A percentile compares a stretch with the other conserved stretches of the same genome.
These are phyloP conservation scores for Illadopsis cleaveri DNA, from an alignment of 2,113 vertebrate species.

Conservation along the genomic window DNA sequence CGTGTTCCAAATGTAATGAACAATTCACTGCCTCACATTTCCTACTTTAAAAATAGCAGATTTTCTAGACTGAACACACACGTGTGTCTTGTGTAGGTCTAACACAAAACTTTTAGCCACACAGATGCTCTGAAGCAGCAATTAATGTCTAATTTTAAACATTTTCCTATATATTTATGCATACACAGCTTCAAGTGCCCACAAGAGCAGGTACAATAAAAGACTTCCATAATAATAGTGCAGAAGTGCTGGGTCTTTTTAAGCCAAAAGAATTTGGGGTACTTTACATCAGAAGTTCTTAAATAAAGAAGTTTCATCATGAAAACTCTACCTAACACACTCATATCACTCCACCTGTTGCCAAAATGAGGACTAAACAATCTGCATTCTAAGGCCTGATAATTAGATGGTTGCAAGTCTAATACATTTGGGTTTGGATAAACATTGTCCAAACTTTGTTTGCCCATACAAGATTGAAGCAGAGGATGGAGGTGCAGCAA, in stretches of 20 bases:
- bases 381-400: neutral
- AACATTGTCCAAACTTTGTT: neutral
- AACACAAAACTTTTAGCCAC: neutral
- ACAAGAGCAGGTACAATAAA: neutral
- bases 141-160: neutral
- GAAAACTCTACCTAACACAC: neutral
- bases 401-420: neutral
- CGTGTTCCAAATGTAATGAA: neutral
- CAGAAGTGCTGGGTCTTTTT: neutral
- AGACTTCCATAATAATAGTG: neutral
- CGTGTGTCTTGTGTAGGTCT: neutral
- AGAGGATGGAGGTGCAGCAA: neutral
- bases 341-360: neutral
- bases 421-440: neutral
- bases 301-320: neutral
- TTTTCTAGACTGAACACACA: neutral
- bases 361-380: neutral
- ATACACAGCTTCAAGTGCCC: neutral
- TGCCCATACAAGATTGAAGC: neutral
- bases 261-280: neutral
- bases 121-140: neutral
- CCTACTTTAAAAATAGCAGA: neutral
- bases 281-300: neutral
- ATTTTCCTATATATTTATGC: neutral
- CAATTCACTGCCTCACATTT: neutral